Evolutionary conservation across 2,797 vertebrate genomes (phyloP), one percentile per base, ranked within the genome.

Genomic region (Catostomus latipinnis): DNA sequence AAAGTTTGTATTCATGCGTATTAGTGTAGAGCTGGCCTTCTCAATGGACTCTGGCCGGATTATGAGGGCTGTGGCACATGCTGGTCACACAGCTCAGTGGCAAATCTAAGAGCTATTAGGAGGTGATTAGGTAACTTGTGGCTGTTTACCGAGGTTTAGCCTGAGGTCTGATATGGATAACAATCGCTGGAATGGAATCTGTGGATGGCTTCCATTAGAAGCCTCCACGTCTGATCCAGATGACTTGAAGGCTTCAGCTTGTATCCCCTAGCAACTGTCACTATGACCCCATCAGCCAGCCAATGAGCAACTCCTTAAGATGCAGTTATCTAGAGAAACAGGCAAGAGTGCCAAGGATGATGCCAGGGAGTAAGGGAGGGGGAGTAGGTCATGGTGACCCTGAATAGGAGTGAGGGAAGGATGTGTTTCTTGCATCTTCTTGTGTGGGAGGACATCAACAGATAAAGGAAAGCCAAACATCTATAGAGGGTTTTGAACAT

Each of bases 401-500:
- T 81, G 86, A 92, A 93, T 88, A 89, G 75, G 73, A 84, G 69
- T 16, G 66, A 69, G 85, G 91, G 92, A 85, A 91, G 91, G 89
- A 86, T 82, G 90, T 84, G 84, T 84, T 88, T 86, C 48, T 34
- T 34, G 34, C 34, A 34, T 34, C 34, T 65, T 6, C 14, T 72
- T 86, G 84, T 72, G 79, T 88, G 88, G 85, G 86, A 87, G 84
- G 86, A 34, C 34, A 71, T 87, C 90, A 91, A 86, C 89, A 81
- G 89, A 88, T 91, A 92, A 93, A 94, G 34, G 34, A 34, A 34
- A 34, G 34, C 34, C 83, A 87, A 88, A 88, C 84, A 93, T 89
- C 92, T 93, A 90, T 90, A 90, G 93, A 93, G 94, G 92, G 89
- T 90, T 86, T 90, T 90, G 92, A 93, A 93, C 90, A 90, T 93